These are phyloP conservation scores for Steromphala cineraria DNA, from an alignment of 2,888 invertebrate genomes.

Conservation along the genomic window DNA sequence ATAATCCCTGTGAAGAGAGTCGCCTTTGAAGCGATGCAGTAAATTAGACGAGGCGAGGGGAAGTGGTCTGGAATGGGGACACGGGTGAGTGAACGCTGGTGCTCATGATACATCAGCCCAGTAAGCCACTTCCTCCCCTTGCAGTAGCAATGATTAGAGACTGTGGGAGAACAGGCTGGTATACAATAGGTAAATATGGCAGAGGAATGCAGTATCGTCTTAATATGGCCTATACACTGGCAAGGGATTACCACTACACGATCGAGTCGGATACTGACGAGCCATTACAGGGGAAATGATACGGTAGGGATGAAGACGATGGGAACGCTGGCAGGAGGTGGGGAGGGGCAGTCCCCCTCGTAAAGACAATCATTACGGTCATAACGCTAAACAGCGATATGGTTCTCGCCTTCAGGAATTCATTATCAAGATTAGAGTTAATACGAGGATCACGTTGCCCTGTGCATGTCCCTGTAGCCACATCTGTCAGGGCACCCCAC, in stretches of 20 bases:
- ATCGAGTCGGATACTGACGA: too few relatives aligned
- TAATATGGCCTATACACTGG: not conserved
- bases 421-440: conserved; percentile 11
- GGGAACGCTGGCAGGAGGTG: not conserved
- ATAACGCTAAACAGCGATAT: conserved; percentile 6
- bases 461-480: not conserved
- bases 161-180: not conserved
- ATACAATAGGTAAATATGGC: not conserved
- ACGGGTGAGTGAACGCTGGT: not conserved
- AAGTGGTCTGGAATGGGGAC: not conserved
- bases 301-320: not conserved
- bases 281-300: not conserved
- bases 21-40: conserved; percentile 1
- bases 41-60: conserved; percentile 6
- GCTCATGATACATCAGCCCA: not conserved
- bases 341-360: not conserved
- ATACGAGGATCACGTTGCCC: not conserved
- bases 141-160: not conserved
- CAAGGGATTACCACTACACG: not conserved
- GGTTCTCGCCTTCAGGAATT: conserved; percentile 1
- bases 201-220: not conserved
- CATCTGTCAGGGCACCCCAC: conserved; percentile 1
- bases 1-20: not conserved
- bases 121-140: not conserved
- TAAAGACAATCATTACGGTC: not conserved